Conservation (phyloP, 1,140 invertebrate species). For the Brachionus calyciflorus region DNA sequence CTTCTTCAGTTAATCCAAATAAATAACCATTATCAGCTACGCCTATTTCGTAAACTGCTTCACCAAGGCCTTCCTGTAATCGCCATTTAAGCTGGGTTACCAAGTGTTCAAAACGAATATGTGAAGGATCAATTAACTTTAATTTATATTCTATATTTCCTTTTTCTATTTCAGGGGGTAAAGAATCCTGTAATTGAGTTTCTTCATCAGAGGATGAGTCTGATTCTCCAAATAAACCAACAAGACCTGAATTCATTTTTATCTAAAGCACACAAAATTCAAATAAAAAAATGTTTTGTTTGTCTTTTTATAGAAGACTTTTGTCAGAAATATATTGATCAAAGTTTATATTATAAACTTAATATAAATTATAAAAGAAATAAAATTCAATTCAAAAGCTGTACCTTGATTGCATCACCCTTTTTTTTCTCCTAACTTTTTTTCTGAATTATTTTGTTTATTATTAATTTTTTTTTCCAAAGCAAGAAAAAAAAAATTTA, state of each 20-base stretch:
- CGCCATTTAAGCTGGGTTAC: conserved; percentile 65
- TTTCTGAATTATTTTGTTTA: too few species aligned
- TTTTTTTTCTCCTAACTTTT: too few species aligned
- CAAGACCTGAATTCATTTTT: conserved; percentile 43
- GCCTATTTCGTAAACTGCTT: conserved; percentile 92
- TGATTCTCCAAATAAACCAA: conserved; percentile 24
- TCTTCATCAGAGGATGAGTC: conserved; percentile 42
- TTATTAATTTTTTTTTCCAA: too few species aligned
- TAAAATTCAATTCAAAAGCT: too few species aligned
- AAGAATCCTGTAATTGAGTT: neutral
- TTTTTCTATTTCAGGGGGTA: conserved; percentile 42
- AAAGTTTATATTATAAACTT: too few species aligned
- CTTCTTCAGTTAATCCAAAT: conserved; percentile 73
- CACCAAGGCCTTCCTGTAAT: conserved; percentile 67
- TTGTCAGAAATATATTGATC: too few species aligned
- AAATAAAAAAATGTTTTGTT: too few species aligned
- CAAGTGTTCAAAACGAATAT: conserved; percentile 61
- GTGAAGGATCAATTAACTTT: conserved; percentile 54
- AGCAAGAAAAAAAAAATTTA: too few species aligned
- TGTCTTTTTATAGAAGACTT: too few species aligned
- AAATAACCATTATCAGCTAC: conserved; percentile 86
- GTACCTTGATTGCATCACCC: too few species aligned
- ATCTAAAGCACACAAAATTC: too few species aligned
- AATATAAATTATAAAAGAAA: too few species aligned
- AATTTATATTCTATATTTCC: conserved; percentile 49